Conservation (phyloP, 2,888 invertebrate genomes). For the Diogma glabrata region DNA sequence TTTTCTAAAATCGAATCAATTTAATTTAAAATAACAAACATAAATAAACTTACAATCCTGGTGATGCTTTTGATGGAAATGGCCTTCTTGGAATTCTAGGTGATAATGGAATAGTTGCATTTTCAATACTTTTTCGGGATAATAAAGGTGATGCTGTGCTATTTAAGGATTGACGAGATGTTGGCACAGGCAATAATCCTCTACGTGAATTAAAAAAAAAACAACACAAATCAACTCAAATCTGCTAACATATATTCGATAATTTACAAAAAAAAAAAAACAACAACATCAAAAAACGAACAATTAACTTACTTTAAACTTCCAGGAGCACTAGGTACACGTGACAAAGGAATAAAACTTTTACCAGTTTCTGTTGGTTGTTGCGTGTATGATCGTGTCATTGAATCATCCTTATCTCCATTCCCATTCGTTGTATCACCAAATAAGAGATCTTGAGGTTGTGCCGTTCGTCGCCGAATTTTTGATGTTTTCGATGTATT, state of each 20-base stretch:
- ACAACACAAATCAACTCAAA: not conserved
- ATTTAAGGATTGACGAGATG: constrained; percentile 22
- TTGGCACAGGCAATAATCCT: constrained; percentile 14
- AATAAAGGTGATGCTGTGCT: constrained; percentile 23
- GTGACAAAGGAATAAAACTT: constrained; percentile 38
- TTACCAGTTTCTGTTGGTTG: constrained; percentile 21
- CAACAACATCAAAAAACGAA: constrained; percentile 6
- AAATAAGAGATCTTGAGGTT: constrained; percentile 58
- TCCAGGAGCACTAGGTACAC: constrained; percentile 65
- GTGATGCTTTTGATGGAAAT: constrained; percentile 26
- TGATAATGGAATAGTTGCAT: constrained; percentile 22
- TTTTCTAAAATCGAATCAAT: too few species aligned
- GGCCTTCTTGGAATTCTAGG: constrained; percentile 24
- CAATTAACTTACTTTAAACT: constrained; percentile 51
- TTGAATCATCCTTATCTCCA: constrained; percentile 26
- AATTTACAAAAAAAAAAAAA: constrained; percentile 3
- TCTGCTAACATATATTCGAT: too few species aligned
- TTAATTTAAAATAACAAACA: not conserved
- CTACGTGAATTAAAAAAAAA: constrained; percentile 10
- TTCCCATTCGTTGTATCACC: constrained; percentile 33
- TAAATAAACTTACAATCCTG: constrained; percentile 27
- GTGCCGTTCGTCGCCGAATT: constrained; percentile 51
- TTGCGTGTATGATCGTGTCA: constrained; percentile 27
- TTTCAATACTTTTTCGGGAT: constrained; percentile 21
- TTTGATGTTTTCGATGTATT: constrained; percentile 32